Percentiles rank a stretch among this genome's conserved stretches.
Conservation (phyloP, 2,888 invertebrate genomes). For the Nomada ruficornis region DNA sequence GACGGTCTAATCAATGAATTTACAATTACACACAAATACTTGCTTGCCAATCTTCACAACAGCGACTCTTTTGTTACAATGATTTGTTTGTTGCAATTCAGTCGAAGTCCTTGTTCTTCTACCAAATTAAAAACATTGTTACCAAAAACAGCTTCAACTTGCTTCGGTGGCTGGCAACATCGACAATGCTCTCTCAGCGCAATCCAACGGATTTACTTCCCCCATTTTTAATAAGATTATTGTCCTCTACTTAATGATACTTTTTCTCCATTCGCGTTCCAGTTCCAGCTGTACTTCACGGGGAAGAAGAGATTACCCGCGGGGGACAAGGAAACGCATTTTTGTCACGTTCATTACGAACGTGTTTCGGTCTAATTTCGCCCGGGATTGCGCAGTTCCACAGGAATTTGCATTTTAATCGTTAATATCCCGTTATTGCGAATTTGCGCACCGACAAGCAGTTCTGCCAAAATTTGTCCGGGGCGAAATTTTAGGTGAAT, state of each 20-base stretch:
- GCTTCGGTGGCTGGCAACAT: too few species aligned
- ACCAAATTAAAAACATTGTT: too few species aligned
- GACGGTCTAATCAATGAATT: too few species aligned
- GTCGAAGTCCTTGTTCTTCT: too few species aligned
- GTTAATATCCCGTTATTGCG: constrained; percentile 58
- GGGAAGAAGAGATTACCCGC: constrained; percentile 3
- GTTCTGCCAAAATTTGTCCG: constrained; percentile 46
- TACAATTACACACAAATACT: too few species aligned
- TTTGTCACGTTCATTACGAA: constrained; percentile 48
- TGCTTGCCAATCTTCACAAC: too few species aligned
- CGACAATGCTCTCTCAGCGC: neutral
- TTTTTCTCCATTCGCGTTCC: neutral
- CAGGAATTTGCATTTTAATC: constrained; percentile 57
- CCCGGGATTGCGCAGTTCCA: constrained; percentile 38
- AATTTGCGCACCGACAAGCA: constrained; percentile 50
- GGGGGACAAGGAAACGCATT: constrained; percentile 19
- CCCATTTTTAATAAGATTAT: too few species aligned
- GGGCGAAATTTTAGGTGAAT: constrained; percentile 47
- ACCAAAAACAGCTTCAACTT: too few species aligned
- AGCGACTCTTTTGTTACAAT: too few species aligned
- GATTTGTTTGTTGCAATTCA: too few species aligned
- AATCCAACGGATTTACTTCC: too few species aligned
- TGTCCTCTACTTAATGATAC: neutral
- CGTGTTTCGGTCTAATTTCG: constrained; percentile 49
- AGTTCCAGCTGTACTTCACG: neutral